phyloP scores from a whole-genome alignment of 2,113 vertebrate species.

The Pseudopodoces humilis region DNA sequence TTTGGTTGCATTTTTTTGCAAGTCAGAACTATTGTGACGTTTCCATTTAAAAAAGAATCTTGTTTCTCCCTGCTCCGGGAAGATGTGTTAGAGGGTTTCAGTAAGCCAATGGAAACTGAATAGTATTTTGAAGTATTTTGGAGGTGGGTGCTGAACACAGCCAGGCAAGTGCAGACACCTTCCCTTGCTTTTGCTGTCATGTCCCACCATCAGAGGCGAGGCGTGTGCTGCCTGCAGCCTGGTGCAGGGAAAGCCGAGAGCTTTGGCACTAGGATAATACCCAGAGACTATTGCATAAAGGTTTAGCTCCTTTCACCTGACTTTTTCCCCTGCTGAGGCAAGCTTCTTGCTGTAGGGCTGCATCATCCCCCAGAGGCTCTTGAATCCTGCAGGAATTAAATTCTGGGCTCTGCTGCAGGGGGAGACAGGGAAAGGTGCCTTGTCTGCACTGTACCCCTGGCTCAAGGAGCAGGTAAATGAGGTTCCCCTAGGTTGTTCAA shows the following conservation, averaged over 20 bases:
- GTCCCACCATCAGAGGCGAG: accelerated
- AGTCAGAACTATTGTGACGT: constrained; percentile 19
- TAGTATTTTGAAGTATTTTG: not conserved
- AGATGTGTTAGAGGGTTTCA: not conserved
- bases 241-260: not conserved
- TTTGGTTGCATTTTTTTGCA: not conserved
- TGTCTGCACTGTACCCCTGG: too few species aligned
- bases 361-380: accelerated
- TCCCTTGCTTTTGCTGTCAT: not conserved
- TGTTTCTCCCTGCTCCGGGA: not conserved
- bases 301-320: not conserved
- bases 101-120: not conserved
- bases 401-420: not conserved
- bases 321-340: not conserved
- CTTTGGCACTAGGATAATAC: not conserved
- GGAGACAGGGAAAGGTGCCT: not conserved
- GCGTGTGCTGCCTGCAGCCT: not conserved
- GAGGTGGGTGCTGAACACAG: not conserved
- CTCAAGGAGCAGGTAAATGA: not conserved
- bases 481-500: not conserved
- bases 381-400: not conserved
- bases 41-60: constrained; percentile 7
- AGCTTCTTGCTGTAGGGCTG: not conserved
- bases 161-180: not conserved
- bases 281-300: not conserved